A percentile compares a stretch with the other conserved stretches of the same genome.
Conservation (phyloP, 2,888 invertebrate genomes). For the Leptopilina syphax region DNA sequence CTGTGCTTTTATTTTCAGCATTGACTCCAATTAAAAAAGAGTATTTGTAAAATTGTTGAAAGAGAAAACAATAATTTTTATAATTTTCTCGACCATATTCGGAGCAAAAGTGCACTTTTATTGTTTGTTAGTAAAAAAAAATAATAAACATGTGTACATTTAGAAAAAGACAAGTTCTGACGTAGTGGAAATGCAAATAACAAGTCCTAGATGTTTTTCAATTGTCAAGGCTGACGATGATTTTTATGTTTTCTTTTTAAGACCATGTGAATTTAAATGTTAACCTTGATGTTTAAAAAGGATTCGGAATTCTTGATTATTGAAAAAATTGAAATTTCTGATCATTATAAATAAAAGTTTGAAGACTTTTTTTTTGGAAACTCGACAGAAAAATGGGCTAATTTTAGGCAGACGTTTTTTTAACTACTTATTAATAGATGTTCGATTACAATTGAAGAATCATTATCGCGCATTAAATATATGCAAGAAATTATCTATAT, state of each 20-base stretch:
- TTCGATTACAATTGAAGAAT: not conserved
- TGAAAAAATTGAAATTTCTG: not conserved
- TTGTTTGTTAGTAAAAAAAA: not conserved
- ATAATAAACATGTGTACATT: not conserved
- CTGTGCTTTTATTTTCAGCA: not conserved
- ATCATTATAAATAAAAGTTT: not conserved
- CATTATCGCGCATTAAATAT: not conserved
- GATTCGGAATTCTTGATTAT: not conserved
- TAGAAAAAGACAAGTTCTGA: not conserved
- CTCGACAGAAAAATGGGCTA: not conserved
- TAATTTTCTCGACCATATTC: not conserved
- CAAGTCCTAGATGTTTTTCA: constrained; percentile 6
- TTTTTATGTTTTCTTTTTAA: not conserved
- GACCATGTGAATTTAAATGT: not conserved
- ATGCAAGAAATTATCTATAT: not conserved
- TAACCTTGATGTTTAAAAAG: not conserved
- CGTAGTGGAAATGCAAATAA: constrained; percentile 12
- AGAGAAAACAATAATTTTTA: not conserved
- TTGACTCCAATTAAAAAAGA: not conserved
- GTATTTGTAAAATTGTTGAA: not conserved
- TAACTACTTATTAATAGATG: not conserved
- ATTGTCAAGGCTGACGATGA: constrained; percentile 25
- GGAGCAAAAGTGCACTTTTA: not conserved
- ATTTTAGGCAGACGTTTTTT: not conserved
- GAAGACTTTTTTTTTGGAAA: not conserved